Conservation (phyloP, 1,140 invertebrate species). For the Lepidurus couesii region DNA sequence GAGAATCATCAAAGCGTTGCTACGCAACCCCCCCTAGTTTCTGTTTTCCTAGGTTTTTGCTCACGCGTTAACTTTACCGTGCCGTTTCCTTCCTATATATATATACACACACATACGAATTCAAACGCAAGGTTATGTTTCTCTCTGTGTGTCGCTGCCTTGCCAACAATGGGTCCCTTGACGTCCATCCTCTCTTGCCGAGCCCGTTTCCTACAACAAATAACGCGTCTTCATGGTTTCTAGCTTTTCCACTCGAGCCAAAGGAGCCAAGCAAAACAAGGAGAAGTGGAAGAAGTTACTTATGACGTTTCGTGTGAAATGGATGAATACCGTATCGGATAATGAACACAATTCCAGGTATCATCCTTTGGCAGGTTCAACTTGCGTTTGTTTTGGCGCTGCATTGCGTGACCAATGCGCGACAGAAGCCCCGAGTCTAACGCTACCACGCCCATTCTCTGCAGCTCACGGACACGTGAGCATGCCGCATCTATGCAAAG, state of each 20-base stretch:
- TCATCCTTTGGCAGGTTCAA: not conserved
- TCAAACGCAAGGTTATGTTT: not conserved
- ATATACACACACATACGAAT: no score
- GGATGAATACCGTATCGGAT: slow-evolving; percentile 2
- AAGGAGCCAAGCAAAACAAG: not conserved
- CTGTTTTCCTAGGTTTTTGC: not conserved
- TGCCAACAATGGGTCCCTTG: slow-evolving; percentile 13
- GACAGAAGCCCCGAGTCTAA: not conserved
- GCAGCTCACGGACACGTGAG: not conserved
- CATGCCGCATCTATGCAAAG: not conserved
- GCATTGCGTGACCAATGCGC: slow-evolving; percentile 11
- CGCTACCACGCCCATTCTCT: slow-evolving; percentile 8
- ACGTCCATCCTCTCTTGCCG: not conserved
- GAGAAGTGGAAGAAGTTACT: not conserved
- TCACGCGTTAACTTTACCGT: not conserved
- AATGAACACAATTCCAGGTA: not conserved
- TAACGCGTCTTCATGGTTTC: not conserved
- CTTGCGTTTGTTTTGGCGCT: not conserved
- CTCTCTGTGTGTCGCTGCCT: not conserved
- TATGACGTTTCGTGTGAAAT: slow-evolving; percentile 3
- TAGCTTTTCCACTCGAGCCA: not conserved
- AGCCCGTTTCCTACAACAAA: not conserved
- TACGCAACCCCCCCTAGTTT: not conserved
- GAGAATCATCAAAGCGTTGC: slow-evolving; percentile 3
- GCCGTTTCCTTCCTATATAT: no score